These are phyloP conservation scores for Yoshiicerus persimilis DNA, from an alignment of 1,140 invertebrate genomes.

Conservation along the genomic window DNA sequence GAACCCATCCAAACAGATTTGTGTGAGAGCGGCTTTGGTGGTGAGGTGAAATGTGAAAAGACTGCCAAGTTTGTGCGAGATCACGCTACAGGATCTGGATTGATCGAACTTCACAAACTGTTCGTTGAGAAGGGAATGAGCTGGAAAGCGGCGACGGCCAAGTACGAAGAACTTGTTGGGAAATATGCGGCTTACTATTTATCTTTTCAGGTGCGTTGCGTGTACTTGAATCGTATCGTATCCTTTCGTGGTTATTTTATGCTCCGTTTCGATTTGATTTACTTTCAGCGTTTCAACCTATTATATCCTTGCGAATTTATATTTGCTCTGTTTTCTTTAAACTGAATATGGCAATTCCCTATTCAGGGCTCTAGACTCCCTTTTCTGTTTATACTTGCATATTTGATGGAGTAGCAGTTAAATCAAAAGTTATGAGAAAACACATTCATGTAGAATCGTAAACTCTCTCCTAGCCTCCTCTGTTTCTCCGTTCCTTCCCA, in stretches of 20 bases:
- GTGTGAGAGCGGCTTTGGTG: constrained; percentile 59
- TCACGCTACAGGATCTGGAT: constrained; percentile 85
- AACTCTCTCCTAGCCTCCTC: no score
- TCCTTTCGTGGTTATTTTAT: neutral
- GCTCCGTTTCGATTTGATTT: neutral
- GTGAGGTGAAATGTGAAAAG: constrained; percentile 76
- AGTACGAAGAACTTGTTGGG: constrained; percentile 59
- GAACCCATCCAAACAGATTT: constrained; percentile 69
- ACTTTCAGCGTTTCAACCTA: neutral
- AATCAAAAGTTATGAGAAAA: neutral
- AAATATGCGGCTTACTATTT: constrained; percentile 36
- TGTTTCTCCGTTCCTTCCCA: no score
- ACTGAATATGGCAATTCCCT: neutral
- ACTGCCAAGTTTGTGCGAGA: constrained; percentile 77
- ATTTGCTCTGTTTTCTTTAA: neutral
- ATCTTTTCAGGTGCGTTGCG: neutral
- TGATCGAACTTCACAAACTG: constrained; percentile 87
- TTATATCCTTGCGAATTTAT: neutral
- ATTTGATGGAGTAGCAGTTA: neutral
- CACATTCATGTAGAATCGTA: neutral
- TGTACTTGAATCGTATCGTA: neutral
- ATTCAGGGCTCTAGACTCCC: neutral
- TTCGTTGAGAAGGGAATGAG: constrained; percentile 90
- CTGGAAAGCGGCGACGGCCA: constrained; percentile 83
- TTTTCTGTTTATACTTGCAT: neutral